Evolutionary conservation across 2,888 invertebrate species (phyloP).

Genomic region (Folsomia manolachei): DNA sequence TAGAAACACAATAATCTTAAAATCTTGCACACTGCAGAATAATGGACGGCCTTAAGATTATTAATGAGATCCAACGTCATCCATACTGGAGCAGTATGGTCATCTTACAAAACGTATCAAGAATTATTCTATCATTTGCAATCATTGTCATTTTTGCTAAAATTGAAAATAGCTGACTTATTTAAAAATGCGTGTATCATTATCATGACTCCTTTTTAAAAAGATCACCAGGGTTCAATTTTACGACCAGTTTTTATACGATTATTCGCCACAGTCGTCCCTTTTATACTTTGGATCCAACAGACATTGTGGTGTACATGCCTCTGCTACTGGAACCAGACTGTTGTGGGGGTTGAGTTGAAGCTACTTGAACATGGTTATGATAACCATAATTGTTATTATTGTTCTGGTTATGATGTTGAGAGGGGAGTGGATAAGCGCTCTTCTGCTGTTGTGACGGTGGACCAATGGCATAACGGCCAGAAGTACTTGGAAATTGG

Average conservation of each 20-base stretch:
- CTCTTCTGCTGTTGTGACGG: constrained; percentile 7
- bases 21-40: background rate
- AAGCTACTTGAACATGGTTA: constrained; percentile 17
- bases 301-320: constrained; percentile 6
- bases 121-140: no score
- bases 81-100: background rate
- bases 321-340: constrained; percentile 4
- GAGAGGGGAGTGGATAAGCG: constrained; percentile 9
- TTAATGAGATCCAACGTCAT: background rate
- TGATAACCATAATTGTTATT: constrained; percentile 16
- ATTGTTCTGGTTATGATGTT: constrained; percentile 20
- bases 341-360: background rate
- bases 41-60: background rate
- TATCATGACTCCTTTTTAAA: background rate
- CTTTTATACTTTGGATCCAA: constrained; percentile 17
- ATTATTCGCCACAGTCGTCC: no score
- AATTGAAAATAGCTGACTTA: background rate
- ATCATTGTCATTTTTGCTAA: background rate
- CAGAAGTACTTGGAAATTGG: constrained; percentile 12
- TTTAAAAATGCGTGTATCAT: background rate
- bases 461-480: constrained; percentile 13
- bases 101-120: background rate
- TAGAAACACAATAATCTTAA: background rate
- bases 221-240: background rate
- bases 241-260: background rate